phyloP scores from a whole-genome alignment of 2,797 vertebrate genomes.

The Falco biarmicus region DNA sequence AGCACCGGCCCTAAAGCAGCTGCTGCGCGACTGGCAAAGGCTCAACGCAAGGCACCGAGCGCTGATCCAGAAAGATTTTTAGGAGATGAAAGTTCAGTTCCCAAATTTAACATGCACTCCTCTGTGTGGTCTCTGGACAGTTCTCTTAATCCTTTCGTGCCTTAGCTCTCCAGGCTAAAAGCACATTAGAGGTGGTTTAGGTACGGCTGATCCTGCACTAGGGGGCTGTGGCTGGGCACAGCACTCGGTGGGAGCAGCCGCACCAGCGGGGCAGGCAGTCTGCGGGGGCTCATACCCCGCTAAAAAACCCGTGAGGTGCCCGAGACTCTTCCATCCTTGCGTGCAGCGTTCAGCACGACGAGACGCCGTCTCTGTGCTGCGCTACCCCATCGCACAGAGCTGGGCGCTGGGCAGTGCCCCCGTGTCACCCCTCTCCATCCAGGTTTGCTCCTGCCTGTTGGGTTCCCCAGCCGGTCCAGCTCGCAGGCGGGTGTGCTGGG shows the following conservation, averaged over 20 bases:
- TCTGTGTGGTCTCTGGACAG: neutral
- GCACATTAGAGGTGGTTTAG: neutral
- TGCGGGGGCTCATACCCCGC: fast-evolving
- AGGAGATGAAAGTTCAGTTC: neutral
- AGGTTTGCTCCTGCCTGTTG: neutral
- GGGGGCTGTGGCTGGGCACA: neutral
- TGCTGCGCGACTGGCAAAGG: neutral
- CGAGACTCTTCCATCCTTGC: fast-evolving
- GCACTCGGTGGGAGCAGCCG: fast-evolving
- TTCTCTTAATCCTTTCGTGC: conserved; percentile 11
- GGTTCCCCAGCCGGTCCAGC: neutral
- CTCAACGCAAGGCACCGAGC: neutral
- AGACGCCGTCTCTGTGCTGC: fast-evolving
- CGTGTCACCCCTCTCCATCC: fast-evolving
- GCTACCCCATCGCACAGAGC: neutral
- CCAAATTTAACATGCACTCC: neutral
- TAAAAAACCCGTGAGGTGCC: neutral
- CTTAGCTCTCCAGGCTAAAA: neutral
- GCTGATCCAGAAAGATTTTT: neutral
- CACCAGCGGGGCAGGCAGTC: fast-evolving
- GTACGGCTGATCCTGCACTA: neutral
- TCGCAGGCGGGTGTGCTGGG: neutral
- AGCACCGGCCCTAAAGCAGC: neutral
- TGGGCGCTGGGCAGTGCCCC: neutral
- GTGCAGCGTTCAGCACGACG: fast-evolving